phyloP scores from a whole-genome alignment of 2,797 vertebrate genomes.

The Aldrovandia affinis region DNA sequence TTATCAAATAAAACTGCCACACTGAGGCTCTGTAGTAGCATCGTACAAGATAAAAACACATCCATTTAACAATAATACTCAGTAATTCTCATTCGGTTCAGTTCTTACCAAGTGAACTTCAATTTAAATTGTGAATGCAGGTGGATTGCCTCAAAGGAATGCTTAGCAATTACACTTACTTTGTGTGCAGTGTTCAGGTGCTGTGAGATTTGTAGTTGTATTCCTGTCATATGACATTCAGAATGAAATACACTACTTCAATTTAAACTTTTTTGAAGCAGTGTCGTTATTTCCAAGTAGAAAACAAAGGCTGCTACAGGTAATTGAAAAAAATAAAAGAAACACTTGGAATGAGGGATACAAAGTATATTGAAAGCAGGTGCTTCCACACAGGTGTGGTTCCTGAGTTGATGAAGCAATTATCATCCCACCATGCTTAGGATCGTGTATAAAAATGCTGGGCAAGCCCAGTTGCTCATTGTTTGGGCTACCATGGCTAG shows the following conservation, averaged over 20 bases:
- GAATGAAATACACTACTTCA: background rate
- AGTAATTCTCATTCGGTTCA: background rate
- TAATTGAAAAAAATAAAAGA: too few species aligned
- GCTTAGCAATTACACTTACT: background rate
- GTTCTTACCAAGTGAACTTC: background rate
- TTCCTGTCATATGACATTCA: background rate
- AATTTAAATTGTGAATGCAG: background rate
- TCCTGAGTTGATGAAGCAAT: too few species aligned
- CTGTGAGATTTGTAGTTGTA: background rate
- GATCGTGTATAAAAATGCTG: too few species aligned
- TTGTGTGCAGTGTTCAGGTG: background rate
- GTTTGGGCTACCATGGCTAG: too few species aligned
- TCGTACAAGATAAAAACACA: background rate
- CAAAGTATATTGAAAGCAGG: too few species aligned
- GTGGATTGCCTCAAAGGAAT: background rate
- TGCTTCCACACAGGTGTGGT: too few species aligned
- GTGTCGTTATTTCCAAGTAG: background rate
- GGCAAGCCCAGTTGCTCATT: too few species aligned
- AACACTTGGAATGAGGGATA: too few species aligned
- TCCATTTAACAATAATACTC: background rate
- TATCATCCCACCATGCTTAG: too few species aligned
- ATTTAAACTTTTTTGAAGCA: background rate
- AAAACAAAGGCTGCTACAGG: background rate
- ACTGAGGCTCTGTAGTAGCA: background rate
- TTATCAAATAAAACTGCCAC: background rate